Conservation (phyloP, 2,113 vertebrate species). For the Oenanthe oenanthe region DNA sequence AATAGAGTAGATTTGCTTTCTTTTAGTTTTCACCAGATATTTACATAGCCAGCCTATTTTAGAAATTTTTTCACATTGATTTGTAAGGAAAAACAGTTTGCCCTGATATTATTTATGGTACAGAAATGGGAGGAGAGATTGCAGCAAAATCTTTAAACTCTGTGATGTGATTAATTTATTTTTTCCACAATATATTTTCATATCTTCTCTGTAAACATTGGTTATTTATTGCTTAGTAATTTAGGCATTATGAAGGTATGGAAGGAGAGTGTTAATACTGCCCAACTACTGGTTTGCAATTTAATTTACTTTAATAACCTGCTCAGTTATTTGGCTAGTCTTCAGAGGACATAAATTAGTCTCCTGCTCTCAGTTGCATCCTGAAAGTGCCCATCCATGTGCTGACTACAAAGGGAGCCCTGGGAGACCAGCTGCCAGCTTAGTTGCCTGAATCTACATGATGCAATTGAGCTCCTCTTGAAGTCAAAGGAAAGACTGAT, state of each 20-base stretch:
- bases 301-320: constrained; percentile 4
- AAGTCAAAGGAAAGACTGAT: constrained; percentile 10
- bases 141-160: constrained; percentile 1
- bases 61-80: background rate
- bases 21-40: background rate
- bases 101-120: background rate
- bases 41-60: background rate
- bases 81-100: background rate
- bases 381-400: background rate
- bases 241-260: background rate
- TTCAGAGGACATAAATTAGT: background rate
- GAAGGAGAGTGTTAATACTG: background rate
- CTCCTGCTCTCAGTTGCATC: background rate
- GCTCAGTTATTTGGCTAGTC: background rate
- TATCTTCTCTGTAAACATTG: background rate
- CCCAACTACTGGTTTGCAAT: background rate
- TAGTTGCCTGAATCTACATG: background rate
- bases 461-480: background rate
- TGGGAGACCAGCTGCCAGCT: background rate
- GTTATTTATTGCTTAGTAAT: background rate
- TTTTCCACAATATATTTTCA: background rate
- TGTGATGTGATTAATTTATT: background rate
- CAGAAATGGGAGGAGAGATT: background rate
- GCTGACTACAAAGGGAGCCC: background rate
- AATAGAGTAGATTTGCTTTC: background rate